Evolutionary conservation across 1,140 invertebrate species (phyloP).

Genomic region (Euwallacea similis): DNA sequence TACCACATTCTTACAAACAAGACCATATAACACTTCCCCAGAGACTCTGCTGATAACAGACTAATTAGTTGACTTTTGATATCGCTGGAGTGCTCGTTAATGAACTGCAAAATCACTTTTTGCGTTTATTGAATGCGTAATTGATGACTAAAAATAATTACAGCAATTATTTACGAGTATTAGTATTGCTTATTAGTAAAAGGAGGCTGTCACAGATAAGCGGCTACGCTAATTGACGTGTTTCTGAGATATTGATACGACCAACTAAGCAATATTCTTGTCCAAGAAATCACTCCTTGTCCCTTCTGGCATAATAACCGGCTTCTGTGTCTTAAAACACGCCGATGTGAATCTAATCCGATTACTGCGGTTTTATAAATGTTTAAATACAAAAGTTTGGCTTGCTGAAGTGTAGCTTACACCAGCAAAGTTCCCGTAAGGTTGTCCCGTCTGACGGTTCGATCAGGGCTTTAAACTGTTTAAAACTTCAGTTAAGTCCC

Average conservation of each 20-base stretch:
- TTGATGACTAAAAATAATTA: not conserved
- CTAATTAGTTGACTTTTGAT: conserved; percentile 10
- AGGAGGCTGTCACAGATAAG: no score
- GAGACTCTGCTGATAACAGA: not conserved
- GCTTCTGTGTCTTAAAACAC: conserved; percentile 23
- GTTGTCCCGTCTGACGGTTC: conserved; percentile 10
- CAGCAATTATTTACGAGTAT: no score
- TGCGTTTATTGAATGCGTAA: conserved; percentile 10
- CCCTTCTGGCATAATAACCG: conserved; percentile 8
- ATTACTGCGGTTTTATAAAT: conserved; percentile 37
- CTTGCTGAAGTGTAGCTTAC: conserved; percentile 16
- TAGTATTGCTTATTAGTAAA: no score
- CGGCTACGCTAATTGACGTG: no score
- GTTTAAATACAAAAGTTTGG: conserved; percentile 27
- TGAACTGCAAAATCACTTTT: conserved; percentile 10
- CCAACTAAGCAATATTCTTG: not conserved
- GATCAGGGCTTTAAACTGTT: conserved; percentile 12
- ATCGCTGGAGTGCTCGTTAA: not conserved
- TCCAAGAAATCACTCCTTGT: no score
- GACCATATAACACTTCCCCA: no score
- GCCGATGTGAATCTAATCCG: conserved; percentile 30
- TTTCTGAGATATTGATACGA: not conserved
- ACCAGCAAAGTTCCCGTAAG: conserved; percentile 9
- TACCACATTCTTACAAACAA: no score
- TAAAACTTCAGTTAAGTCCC: conserved; percentile 1